Conservation (phyloP, 2,797 vertebrate genomes). For the Ibycter americanus region DNA sequence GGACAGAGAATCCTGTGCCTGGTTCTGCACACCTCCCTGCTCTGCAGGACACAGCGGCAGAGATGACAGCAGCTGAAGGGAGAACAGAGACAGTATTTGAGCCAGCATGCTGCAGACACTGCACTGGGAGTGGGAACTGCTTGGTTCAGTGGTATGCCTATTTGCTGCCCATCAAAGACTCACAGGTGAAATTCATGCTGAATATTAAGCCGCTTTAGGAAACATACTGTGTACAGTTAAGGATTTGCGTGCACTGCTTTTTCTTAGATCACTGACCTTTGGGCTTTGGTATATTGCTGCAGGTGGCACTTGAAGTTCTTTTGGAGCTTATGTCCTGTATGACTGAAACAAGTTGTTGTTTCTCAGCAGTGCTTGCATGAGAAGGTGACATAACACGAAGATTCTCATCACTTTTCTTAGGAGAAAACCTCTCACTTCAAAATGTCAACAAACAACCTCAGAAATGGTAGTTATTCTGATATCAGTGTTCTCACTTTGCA, state of each 20-base stretch:
- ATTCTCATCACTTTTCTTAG: neutral
- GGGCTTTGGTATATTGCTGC: neutral
- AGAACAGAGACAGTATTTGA: neutral
- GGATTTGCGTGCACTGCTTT: neutral
- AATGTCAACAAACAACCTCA: neutral
- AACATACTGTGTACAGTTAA: neutral
- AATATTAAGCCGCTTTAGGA: neutral
- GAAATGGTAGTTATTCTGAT: neutral
- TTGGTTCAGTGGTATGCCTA: neutral
- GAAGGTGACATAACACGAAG: neutral
- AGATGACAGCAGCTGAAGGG: neutral
- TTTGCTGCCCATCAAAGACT: neutral
- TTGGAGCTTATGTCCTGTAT: neutral
- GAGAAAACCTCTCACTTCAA: neutral
- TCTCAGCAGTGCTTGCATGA: neutral
- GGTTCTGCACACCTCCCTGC: neutral
- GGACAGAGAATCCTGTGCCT: neutral
- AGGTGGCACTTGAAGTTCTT: neutral
- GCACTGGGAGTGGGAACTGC: neutral
- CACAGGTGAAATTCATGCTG: neutral
- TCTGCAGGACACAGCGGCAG: neutral
- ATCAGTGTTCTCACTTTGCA: neutral
- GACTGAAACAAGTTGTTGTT: neutral
- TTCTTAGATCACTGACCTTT: neutral
- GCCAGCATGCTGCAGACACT: neutral